Percentiles rank a stretch among this genome's conserved stretches.
Conservation (phyloP, 2,888 invertebrate genomes). For the Microdon myrmicae region DNA sequence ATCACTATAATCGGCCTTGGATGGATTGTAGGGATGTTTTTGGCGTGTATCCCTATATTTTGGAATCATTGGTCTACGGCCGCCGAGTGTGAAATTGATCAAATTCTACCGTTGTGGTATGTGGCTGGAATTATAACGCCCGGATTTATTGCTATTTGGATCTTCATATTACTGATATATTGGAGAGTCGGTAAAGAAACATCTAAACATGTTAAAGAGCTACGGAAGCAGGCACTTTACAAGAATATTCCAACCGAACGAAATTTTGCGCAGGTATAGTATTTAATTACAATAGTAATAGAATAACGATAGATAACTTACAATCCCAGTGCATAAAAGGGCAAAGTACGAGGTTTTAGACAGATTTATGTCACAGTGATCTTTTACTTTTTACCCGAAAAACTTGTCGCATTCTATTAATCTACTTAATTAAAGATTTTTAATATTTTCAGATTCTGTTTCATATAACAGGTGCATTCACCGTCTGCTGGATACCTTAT, state of each 20-base stretch:
- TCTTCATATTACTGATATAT: slow-evolving; percentile 79
- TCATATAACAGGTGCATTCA: slow-evolving; percentile 81
- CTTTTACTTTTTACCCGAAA: background rate
- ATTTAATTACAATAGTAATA: no score
- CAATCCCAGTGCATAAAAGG: no score
- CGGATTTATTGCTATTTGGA: slow-evolving; percentile 78
- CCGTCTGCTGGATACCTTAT: slow-evolving; percentile 85
- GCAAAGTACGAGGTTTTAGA: no score
- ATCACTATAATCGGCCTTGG: slow-evolving; percentile 73
- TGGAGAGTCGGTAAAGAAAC: slow-evolving; percentile 84
- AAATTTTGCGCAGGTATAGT: slow-evolving; percentile 78
- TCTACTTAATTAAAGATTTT: background rate
- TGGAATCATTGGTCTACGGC: slow-evolving; percentile 80
- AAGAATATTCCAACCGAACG: slow-evolving; percentile 73
- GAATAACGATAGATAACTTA: no score
- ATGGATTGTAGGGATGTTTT: slow-evolving; percentile 75
- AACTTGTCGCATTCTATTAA: background rate
- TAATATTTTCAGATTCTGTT: slow-evolving; percentile 75
- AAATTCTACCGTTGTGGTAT: slow-evolving; percentile 70
- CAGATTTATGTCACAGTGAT: background rate
- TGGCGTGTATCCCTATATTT: slow-evolving; percentile 78
- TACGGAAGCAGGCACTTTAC: slow-evolving; percentile 68
- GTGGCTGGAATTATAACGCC: slow-evolving; percentile 72
- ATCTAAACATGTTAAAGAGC: slow-evolving; percentile 75
- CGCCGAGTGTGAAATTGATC: slow-evolving; percentile 75